Evolutionary conservation across 2,113 vertebrate species (phyloP), one percentile per base, ranked within the genome.

Genomic region (Regulus satrapa): DNA sequence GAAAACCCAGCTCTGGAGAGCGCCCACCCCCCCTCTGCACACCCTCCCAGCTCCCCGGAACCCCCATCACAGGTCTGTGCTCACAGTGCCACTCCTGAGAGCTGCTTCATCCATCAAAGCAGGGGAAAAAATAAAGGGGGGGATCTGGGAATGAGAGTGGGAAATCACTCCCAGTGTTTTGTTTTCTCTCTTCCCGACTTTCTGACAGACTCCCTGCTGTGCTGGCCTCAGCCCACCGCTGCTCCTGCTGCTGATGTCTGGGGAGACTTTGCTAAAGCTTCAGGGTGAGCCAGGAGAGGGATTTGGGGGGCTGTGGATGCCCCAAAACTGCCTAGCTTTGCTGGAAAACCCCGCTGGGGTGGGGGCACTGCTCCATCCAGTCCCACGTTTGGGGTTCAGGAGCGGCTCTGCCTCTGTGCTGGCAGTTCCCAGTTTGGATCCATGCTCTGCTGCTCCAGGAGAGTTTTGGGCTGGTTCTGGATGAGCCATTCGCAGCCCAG

Each of bases 211-310:
- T 75, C 96, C 15, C 64, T 94, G 18, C 5, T 80, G 67, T 58
- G 97, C 91, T 97, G 96, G 98, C 97, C 97, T 0, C 97, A 96
- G 43, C 93, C 96, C 1, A 25, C 59, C 31, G 95, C 85, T 52
- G 95, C 98, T 80, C 93, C 97, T 2, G 40, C 96, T 12, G 34
- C 91, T 1, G 99, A 99, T 14, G 2, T 98, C 76, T 99, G 99
- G 99, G 99, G 99, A 26, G 99, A 99, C 94, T 99, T 99, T 62
- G 97, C 99, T 41, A 99, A 98, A 64, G 98, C 99, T 36, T 97
- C 99, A 4, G 99, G 98, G 99, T 99, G 94, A 98, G 99, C 8
- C 8, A 2, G 17, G 1, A 51, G 14, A 19, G 82, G 58, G 68
- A 5, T 24, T 19, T 51, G 49, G 3, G 5, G 69, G 23, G 17